Base-by-base conservation (phyloP, 2,888 invertebrate species). In the Seira sanloemensis region DNA sequence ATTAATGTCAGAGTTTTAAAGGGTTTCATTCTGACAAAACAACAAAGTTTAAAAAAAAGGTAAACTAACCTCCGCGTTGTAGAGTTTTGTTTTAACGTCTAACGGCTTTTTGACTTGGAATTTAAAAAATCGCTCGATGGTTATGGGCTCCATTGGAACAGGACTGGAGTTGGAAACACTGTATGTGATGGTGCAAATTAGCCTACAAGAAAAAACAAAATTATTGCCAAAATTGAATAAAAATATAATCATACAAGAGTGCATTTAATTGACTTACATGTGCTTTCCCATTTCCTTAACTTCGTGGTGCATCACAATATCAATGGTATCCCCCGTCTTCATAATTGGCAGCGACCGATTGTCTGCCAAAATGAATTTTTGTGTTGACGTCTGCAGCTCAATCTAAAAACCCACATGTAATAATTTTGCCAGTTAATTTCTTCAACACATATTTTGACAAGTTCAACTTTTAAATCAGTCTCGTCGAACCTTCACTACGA, bases 251-350 rank as follows among this genome's bases (percentile, higher is more conserved):
- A n/a, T n/a, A n/a, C n/a, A n/a, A n/a, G n/a, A n/a, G n/a, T n/a
- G n/a, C n/a, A 58, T 19, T 58, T 12, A 16, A 54, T 25, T 24
- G 46, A 90, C 93, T 91, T 92, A 97, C 96, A 99, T 98, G 91
- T 99, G 99, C 67, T 97, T 97, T 62, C 99, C 99, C 89, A 98
- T 95, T 92, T 99, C 99, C 92, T 98, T 99, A n/a, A 99, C 98
- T 93, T 99, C 99, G 92, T 99, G 98, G 90, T 97, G 96, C 90
- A 99, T 97, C 46, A 99, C 97, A 92, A 98, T 96, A 92, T 98
- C 97, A 18, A 98, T 93, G 12, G 97, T 98, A 90, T 96, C 95
- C 90, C 97, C 96, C 0, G 97, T 95, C 68, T 92, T 91, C 84
- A 95, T 91, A 89, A 93, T 92, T 26, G 91, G 91, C 69, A 92